phyloP scores from a whole-genome alignment of 2,113 vertebrate genomes.

The Hydrochoerus hydrochaeris region DNA sequence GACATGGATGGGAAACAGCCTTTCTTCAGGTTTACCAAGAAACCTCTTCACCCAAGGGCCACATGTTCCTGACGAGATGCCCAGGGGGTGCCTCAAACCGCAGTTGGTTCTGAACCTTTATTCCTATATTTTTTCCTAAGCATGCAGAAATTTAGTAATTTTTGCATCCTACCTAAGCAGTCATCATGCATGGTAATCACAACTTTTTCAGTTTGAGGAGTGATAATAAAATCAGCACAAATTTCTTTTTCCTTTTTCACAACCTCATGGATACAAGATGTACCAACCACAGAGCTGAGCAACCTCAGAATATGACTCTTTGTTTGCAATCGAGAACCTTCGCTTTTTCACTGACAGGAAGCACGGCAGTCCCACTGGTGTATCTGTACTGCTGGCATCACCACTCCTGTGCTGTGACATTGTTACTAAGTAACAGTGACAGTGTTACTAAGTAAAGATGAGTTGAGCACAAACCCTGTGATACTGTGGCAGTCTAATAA shows the following conservation, averaged over 20 bases:
- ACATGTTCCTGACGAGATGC: not conserved
- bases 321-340: not conserved
- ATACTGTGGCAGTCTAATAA: not conserved
- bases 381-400: no score
- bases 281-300: not conserved
- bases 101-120: not conserved
- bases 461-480: not conserved
- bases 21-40: constrained; percentile 12
- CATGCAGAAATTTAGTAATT: not conserved
- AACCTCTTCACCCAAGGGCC: not conserved
- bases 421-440: no score
- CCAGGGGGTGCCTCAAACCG: not conserved
- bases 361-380: not conserved
- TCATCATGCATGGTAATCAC: not conserved
- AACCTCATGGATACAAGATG: not conserved
- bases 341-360: not conserved
- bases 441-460: not conserved
- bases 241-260: not conserved
- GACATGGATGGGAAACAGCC: not conserved
- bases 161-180: not conserved
- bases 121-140: not conserved
- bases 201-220: not conserved
- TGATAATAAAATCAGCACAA: not conserved
- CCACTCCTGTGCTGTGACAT: not conserved
- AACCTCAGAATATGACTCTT: not conserved